Conservation (phyloP, 92 coral and sea anemone species). For the Paragorgia papillata region DNA sequence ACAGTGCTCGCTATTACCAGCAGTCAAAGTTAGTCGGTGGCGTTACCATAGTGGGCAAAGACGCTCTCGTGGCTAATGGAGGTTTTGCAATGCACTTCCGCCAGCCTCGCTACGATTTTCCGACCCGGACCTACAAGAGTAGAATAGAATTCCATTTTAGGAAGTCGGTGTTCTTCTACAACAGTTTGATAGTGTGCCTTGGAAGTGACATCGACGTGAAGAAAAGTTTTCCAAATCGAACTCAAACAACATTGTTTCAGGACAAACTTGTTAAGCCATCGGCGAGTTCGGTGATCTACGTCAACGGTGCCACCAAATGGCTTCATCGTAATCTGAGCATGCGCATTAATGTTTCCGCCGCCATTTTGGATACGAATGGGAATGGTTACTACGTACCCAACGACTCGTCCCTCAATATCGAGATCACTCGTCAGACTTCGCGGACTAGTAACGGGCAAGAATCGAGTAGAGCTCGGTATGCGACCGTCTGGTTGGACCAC, state of each 20-base stretch:
- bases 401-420: constrained; percentile 20
- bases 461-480: constrained; percentile 46
- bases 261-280: constrained; percentile 42
- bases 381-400: constrained; percentile 66
- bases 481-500: constrained; percentile 68
- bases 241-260: constrained; percentile 72
- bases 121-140: not conserved
- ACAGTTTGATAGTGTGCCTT: constrained; percentile 60
- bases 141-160: constrained; percentile 50
- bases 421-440: constrained; percentile 7
- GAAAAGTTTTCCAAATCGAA: constrained; percentile 14
- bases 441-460: not conserved
- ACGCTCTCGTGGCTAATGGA: constrained; percentile 51
- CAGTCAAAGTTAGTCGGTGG: constrained; percentile 64
- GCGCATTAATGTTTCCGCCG: constrained; percentile 11
- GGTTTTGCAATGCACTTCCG: constrained; percentile 68
- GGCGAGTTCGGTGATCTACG: constrained; percentile 23
- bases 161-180: constrained; percentile 71
- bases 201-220: constrained; percentile 61
- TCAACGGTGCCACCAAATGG: constrained; percentile 45
- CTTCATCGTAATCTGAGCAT: constrained; percentile 1
- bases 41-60: constrained; percentile 43
- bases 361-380: constrained; percentile 66
- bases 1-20: constrained; percentile 47
- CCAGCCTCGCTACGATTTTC: constrained; percentile 53